Evolutionary conservation across 1,140 invertebrate species (phyloP), one percentile per base, ranked within the genome.

Genomic region (Bombus consobrinus): DNA sequence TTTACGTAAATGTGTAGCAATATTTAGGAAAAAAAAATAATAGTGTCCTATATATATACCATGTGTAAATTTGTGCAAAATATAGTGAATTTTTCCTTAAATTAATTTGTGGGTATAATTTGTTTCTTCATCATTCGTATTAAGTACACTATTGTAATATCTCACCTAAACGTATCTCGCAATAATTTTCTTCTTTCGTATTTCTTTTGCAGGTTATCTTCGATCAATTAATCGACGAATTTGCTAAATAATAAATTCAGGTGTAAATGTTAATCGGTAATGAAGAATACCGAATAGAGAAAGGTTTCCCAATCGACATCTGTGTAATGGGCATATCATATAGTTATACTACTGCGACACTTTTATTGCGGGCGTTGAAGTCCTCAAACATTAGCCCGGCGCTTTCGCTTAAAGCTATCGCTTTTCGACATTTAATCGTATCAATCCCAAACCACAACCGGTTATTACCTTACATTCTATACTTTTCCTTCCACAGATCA

Each of bases 331-430:
- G 28, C 25, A 6, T 15, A 41, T 71, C 22, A 22, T 32, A 10
- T 32, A 47, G 39, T 8, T 75, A 22, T 53, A 75, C 73, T 75
- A 75, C 73, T 75, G 73, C 43, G 43, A 47, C n/a, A 53, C 32
- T 22, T 32, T 43, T 25, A 6, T 9, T 75, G n/a, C n/a, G 13
- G 18, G 3, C 32, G 32, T 59, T 57, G 37, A 80, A 88, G 47
- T 66, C 28, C 28, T 37, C 2, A 13, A 25, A 12, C 18, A 13
- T 53, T 34, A 75, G 43, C 43, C 25, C 10, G 0, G 15, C 28
- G 9, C 5, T 53, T 53, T 32, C 41, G 41, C 43, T 75, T 9
- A 1, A 74, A 34, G 6, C 15, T n/a, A 37, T 75, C 22, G 12
- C 32, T 15, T 13, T 3, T 18, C 53, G 53, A n/a, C 10, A 53